Conservation (phyloP, 2,113 vertebrate species). For the Hipposideros armiger region DNA sequence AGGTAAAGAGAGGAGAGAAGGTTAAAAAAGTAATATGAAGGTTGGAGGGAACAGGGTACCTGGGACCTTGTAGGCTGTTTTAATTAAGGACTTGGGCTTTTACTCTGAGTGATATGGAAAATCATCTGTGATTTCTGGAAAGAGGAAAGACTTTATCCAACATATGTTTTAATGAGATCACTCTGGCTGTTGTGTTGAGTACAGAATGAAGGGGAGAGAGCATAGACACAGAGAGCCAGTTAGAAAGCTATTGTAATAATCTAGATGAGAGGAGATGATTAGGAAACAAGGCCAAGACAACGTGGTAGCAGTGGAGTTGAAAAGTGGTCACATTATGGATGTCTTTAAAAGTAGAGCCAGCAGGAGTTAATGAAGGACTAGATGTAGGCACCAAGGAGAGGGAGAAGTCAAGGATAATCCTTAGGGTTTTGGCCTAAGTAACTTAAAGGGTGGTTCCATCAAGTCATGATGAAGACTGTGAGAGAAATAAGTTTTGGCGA, state of each 20-base stretch:
- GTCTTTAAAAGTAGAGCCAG: slow-evolving; percentile 10
- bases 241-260: neutral
- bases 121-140: neutral
- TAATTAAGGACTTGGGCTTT: neutral
- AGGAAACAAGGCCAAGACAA: neutral
- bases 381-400: neutral
- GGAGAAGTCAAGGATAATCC: neutral
- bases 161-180: neutral
- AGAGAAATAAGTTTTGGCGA: neutral
- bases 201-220: neutral
- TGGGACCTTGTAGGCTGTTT: neutral
- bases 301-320: neutral
- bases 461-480: neutral
- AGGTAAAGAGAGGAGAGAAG: neutral
- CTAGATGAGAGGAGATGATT: neutral
- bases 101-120: neutral
- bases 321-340: neutral
- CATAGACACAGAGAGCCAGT: neutral
- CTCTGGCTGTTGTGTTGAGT: neutral
- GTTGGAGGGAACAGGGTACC: neutral
- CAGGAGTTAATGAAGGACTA: neutral
- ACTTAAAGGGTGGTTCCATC: neutral
- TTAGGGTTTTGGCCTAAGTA: neutral
- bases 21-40: neutral
- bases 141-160: neutral